Conservation (phyloP, 1,140 invertebrate genomes). For the Diabrotica undecimpunctata region DNA sequence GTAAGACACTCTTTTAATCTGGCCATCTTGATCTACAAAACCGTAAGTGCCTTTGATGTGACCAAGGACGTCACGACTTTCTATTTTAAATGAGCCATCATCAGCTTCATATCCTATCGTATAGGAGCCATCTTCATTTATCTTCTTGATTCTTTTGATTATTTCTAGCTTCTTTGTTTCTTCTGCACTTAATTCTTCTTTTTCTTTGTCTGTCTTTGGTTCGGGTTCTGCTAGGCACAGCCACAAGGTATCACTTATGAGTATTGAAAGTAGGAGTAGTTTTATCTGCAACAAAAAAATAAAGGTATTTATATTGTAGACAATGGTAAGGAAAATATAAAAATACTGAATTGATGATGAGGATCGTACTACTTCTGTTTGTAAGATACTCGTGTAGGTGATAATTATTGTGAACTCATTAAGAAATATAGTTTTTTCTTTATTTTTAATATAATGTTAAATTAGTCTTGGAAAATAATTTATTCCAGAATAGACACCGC, state of each 20-base stretch:
- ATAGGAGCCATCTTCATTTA: conserved; percentile 81
- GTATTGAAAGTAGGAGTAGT: neutral
- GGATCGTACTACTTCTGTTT: too few species aligned
- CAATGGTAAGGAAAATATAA: neutral
- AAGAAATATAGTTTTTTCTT: too few species aligned
- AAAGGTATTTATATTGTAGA: neutral
- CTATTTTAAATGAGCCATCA: conserved; percentile 80
- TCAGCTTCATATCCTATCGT: conserved; percentile 82
- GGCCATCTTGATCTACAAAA: conserved; percentile 74
- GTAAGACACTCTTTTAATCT: conserved; percentile 82
- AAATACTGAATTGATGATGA: neutral
- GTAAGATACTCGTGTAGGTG: too few species aligned
- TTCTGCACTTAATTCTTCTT: conserved; percentile 54
- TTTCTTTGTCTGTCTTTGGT: conserved; percentile 29
- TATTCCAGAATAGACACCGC: too few species aligned
- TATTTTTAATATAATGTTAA: too few species aligned
- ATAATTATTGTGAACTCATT: too few species aligned
- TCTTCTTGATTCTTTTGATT: conserved; percentile 72
- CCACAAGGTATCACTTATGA: neutral
- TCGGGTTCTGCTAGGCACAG: conserved; percentile 6
- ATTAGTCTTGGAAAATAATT: too few species aligned
- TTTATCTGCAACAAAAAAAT: conserved; percentile 8
- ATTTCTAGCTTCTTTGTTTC: conserved; percentile 58
- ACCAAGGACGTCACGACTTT: conserved; percentile 74
- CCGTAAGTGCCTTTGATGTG: conserved; percentile 85